Base-by-base conservation (phyloP, 2,113 vertebrate species). In the Saccopteryx bilineata region DNA sequence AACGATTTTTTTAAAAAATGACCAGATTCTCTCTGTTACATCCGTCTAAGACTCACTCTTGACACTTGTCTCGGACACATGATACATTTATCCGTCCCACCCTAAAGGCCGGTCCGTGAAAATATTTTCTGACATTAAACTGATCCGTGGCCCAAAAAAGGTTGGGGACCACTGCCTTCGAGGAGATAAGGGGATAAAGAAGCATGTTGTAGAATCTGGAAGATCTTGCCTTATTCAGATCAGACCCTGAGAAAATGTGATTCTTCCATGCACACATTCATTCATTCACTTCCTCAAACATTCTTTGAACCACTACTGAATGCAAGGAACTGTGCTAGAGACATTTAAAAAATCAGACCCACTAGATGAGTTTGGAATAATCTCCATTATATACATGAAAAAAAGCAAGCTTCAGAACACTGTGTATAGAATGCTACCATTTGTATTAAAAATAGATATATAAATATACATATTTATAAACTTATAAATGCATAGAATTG, bases 361-460 rank as follows among this genome's bases (percentile, higher is more conserved):
- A 5, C 28, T 13, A 46, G n/a, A 68, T 24, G 61, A 66, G n/a
- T 81, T 21, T 63, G 89, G 90, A 90, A 72, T 50, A 74, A 54
- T n/a, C 58, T 92, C 80, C 88, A 63, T 28, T 74, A 54, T 7
- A 4, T 31, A 83, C 68, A 39, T 60, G 74, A 26, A 86, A 96
- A 79, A 97, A 97, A 96, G 93, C 94, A 97, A 96, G 88, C 94
- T 93, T 91, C 89, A 94, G 88, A 97, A 97, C 88, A 91, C 79
- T 85, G 85, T 31, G 76, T 88, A 92, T 69, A 96, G 94, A 97
- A 96, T 80, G 95, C 97, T 97, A 97, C 94, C 88, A 72, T 95
- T 96, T 97, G 96, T 97, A 97, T 97, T 97, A 97, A 97, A 97
- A 97, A 97, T 97, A 97, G 92, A 97, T 97, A 97, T 97, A 96